A percentile compares a stretch with the other conserved stretches of the same genome.
Conservation (phyloP, 2,113 vertebrate species). For the Perca flavescens region DNA sequence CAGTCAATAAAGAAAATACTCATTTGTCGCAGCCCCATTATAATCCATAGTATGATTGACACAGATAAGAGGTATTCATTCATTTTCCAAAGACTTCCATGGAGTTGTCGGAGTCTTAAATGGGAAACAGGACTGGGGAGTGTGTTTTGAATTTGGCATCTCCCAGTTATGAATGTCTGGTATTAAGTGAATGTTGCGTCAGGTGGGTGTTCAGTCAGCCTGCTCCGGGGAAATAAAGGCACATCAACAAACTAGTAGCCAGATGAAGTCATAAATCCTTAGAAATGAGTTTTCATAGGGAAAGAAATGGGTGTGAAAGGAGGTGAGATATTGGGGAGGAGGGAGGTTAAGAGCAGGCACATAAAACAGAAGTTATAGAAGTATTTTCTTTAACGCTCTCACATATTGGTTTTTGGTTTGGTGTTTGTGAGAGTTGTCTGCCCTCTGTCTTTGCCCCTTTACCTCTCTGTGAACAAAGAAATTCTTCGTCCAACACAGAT, state of each 20-base stretch:
- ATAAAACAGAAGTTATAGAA: too few species aligned
- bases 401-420: slow-evolving; percentile 23
- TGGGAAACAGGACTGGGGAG: neutral
- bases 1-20: too few species aligned
- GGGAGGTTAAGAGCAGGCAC: neutral
- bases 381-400: neutral
- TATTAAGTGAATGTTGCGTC: slow-evolving; percentile 5
- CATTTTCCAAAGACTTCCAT: neutral
- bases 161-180: slow-evolving; percentile 8
- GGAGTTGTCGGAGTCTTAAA: neutral
- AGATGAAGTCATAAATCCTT: slow-evolving; percentile 32
- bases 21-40: too few species aligned
- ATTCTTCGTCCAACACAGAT: slow-evolving; percentile 45
- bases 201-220: slow-evolving; percentile 1
- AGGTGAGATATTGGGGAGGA: neutral
- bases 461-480: slow-evolving; percentile 46
- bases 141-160: neutral
- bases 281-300: slow-evolving; percentile 34
- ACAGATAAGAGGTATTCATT: too few species aligned
- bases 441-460: slow-evolving; percentile 1
- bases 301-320: neutral
- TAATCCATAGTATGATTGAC: neutral
- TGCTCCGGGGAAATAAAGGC: slow-evolving; percentile 37
- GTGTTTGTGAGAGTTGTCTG: slow-evolving; percentile 1
- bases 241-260: neutral